Base-by-base conservation (phyloP, 2,113 vertebrate species). In the Stomatorhinus ivindoensis region DNA sequence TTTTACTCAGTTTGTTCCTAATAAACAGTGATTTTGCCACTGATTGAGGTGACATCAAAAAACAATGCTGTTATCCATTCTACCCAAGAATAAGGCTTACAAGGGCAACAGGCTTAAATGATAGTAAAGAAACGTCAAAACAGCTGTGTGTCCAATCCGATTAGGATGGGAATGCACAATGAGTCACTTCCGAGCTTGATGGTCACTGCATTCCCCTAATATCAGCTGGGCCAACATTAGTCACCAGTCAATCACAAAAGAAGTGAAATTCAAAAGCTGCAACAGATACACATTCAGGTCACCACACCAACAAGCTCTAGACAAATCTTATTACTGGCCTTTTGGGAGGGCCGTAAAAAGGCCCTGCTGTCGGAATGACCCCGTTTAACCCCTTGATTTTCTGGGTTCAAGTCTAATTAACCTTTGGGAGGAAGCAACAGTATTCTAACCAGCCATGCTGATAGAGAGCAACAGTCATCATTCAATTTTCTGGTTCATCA, bases 351-450 rank as follows among this genome's bases (percentile, higher is more conserved):
- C 95, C 95, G 95, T 95, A 96, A 96, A 21, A 97, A 96, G 94
- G 94, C 95, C 96, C 97, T 97, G 96, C 97, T 98, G 97, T 97
- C 96, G 95, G 94, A 92, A 92, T 97, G 97, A 97, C 98, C 98
- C 94, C 93, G 94, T 90, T 94, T 97, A 98, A 99, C 98, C 98
- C 97, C 97, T 97, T 98, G 97, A 98, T 97, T 98, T 98, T 96
- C 96, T 93, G 94, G 96, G 98, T 98, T 99, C 97, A 98, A 98
- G 97, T 98, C 97, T 96, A 99, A 99, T 99, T 99, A 99, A 98
- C 98, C 98, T 97, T 95, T 96, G 91, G 90, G 53, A 94, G 96
- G 95, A 96, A 93, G 95, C 94, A 93, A 95, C 97, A 97, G 96
- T 97, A 96, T 95, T 96, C 94, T 95, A 96, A 95, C 94, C 96